Conservation (phyloP, 2,113 vertebrate genomes). For the Chaenogobius annularis region DNA sequence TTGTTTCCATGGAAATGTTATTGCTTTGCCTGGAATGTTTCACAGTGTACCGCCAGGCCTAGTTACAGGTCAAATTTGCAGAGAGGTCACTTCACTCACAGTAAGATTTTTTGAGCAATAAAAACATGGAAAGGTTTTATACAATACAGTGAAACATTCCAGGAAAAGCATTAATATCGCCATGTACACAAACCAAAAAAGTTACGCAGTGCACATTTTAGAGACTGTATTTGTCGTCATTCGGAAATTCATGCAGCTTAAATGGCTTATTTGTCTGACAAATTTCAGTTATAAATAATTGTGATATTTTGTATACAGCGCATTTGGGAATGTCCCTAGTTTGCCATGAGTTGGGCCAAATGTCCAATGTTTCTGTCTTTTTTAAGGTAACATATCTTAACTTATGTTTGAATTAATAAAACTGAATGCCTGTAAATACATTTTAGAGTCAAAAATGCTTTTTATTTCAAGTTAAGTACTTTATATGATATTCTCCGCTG, state of each 20-base stretch:
- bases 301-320: conserved; percentile 76
- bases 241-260: conserved; percentile 58
- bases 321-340: conserved; percentile 67
- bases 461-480: not conserved
- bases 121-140: not conserved
- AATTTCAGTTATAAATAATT: conserved; percentile 70
- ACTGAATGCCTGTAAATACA: conserved; percentile 65
- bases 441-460: not conserved
- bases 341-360: conserved; percentile 45
- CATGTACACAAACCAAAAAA: not conserved
- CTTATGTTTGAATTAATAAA: conserved; percentile 64
- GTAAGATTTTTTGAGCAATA: not conserved
- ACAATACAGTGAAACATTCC: not conserved
- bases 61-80: not conserved
- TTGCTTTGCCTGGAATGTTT: not conserved
- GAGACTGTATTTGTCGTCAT: conserved; percentile 47
- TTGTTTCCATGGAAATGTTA: not conserved
- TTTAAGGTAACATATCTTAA: conserved; percentile 59
- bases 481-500: too few species aligned
- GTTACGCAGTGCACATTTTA: not conserved
- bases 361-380: conserved; percentile 35
- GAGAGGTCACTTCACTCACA: not conserved
- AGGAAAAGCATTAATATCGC: not conserved
- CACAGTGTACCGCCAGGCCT: not conserved
- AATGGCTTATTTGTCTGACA: conserved; percentile 58